Conservation (phyloP, 30 jellyfish, hydroid and myxozoan species). For the Turritopsis rubra region DNA sequence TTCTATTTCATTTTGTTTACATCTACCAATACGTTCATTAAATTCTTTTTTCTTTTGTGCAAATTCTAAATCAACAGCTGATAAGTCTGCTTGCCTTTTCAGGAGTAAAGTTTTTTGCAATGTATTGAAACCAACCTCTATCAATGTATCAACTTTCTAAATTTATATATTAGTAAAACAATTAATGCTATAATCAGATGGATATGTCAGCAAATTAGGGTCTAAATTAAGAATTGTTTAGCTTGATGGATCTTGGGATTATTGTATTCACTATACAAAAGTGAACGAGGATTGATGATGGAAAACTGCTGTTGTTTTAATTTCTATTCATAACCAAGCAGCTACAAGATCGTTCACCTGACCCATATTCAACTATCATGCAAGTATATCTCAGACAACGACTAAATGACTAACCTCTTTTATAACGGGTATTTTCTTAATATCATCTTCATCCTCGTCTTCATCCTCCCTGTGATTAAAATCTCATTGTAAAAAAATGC, state of each 20-base stretch:
- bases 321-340: background rate
- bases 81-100: conserved; percentile 51
- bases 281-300: too few species aligned
- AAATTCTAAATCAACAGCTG: conserved; percentile 45
- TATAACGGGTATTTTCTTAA: conserved; percentile 28
- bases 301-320: too few species aligned
- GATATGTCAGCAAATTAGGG: background rate
- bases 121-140: conserved; percentile 54
- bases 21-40: conserved; percentile 50
- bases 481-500: background rate
- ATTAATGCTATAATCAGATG: background rate
- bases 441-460: background rate
- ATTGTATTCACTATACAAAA: too few species aligned
- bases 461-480: background rate
- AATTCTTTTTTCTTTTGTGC: conserved; percentile 40
- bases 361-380: background rate
- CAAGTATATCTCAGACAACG: too few species aligned
- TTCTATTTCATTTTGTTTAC: conserved; percentile 34
- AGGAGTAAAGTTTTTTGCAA: conserved; percentile 49
- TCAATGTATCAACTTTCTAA: conserved; percentile 42
- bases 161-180: background rate
- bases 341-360: background rate
- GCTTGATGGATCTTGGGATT: too few species aligned
- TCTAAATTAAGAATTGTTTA: too few species aligned
- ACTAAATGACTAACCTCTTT: conserved; percentile 33